These are phyloP conservation scores for Bradypodion pumilum DNA, from an alignment of 2,797 vertebrate genomes.

Conservation along the genomic window DNA sequence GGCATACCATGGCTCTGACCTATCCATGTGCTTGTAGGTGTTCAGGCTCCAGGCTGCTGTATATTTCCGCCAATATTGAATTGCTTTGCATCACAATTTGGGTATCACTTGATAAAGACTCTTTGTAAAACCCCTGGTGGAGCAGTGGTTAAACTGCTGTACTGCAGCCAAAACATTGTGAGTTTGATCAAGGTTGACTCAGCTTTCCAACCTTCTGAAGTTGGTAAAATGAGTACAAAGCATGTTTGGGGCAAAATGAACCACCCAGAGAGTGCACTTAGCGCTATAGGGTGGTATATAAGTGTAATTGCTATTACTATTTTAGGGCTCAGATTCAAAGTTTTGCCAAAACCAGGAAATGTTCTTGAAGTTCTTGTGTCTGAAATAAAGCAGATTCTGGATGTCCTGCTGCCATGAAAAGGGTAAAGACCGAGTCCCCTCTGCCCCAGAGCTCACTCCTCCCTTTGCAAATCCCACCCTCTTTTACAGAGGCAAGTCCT, in stretches of 20 bases:
- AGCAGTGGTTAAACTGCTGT: no score
- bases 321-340: neutral
- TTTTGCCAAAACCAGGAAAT: neutral
- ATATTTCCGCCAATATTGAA: neutral
- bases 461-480: conserved; percentile 18
- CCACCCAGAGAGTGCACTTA: no score
- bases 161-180: no score
- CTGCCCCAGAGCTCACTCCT: conserved; percentile 29
- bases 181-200: no score
- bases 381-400: conserved; percentile 22
- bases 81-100: neutral
- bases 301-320: no score
- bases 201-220: no score
- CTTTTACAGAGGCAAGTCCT: conserved; percentile 32
- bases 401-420: conserved; percentile 44
- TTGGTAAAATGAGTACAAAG: no score
- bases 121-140: no score
- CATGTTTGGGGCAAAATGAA: no score
- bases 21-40: neutral
- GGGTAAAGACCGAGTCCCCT: conserved; percentile 36
- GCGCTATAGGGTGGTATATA: no score
- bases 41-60: neutral
- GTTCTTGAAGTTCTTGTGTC: neutral
- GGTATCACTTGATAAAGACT: neutral
- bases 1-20: neutral